Conservation (phyloP, 2,113 vertebrate species). For the Aegotheles bennettii region DNA sequence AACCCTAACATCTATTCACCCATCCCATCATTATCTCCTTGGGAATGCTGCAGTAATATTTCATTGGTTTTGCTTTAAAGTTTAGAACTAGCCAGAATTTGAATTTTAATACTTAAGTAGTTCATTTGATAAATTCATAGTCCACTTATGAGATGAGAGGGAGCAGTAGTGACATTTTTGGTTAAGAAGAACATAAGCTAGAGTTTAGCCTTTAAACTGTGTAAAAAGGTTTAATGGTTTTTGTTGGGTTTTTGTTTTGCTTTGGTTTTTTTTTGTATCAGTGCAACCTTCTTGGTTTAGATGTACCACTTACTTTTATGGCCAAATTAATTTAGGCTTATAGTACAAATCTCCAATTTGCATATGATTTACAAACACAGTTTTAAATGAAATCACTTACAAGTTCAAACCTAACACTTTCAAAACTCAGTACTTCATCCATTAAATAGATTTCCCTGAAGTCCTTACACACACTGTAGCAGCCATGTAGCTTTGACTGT, state of each 20-base stretch:
- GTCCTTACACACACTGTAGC: neutral
- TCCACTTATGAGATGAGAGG: neutral
- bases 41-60: neutral
- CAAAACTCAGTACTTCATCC: neutral
- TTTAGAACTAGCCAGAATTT: neutral
- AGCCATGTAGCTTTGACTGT: neutral
- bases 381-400: neutral
- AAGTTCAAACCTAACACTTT: neutral
- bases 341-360: neutral
- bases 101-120: neutral
- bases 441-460: neutral
- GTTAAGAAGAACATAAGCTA: neutral
- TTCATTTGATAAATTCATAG: neutral
- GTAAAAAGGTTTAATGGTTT: neutral
- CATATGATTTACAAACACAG: neutral
- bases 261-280: neutral
- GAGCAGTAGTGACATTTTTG: neutral
- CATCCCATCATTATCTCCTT: neutral
- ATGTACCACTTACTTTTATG: neutral
- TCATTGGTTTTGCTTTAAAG: neutral
- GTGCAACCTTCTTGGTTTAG: neutral
- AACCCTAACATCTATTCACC: neutral
- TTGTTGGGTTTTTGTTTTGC: too few species aligned
- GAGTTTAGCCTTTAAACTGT: neutral
- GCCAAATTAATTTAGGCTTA: neutral